These are phyloP conservation scores for Gambelia wislizenii DNA, from an alignment of 2,797 vertebrate genomes.

Conservation along the genomic window DNA sequence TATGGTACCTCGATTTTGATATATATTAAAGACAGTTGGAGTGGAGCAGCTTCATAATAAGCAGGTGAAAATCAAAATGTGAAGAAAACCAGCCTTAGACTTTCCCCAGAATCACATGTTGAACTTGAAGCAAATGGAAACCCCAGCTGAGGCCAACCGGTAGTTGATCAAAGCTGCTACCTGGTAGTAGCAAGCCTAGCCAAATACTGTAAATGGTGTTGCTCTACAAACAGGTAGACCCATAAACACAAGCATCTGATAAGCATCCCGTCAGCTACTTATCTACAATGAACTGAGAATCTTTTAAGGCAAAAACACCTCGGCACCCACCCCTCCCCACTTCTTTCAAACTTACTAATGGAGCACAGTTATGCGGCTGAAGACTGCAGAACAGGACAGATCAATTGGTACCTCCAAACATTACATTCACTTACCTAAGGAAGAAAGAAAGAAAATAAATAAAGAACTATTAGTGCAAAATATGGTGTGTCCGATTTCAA, in stretches of 20 bases:
- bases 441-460: background rate
- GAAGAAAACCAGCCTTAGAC: background rate
- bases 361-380: fast-evolving
- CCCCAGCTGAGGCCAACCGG: no score
- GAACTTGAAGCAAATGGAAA: background rate
- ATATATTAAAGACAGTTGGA: no score
- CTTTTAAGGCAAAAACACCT: background rate
- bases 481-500: fast-evolving
- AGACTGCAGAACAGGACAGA: background rate
- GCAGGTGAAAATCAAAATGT: background rate
- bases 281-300: background rate
- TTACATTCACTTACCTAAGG: slow-evolving; percentile 62
- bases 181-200: no score
- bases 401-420: background rate
- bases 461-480: slow-evolving; percentile 9
- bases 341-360: background rate
- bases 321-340: fast-evolving
- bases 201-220: no score
- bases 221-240: background rate
- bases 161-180: background rate
- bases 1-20: background rate
- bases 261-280: background rate
- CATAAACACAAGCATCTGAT: background rate
- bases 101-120: background rate
- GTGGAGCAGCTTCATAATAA: no score